Base-by-base conservation (phyloP, 2,888 invertebrate species). In the Pherbina coryleti region DNA sequence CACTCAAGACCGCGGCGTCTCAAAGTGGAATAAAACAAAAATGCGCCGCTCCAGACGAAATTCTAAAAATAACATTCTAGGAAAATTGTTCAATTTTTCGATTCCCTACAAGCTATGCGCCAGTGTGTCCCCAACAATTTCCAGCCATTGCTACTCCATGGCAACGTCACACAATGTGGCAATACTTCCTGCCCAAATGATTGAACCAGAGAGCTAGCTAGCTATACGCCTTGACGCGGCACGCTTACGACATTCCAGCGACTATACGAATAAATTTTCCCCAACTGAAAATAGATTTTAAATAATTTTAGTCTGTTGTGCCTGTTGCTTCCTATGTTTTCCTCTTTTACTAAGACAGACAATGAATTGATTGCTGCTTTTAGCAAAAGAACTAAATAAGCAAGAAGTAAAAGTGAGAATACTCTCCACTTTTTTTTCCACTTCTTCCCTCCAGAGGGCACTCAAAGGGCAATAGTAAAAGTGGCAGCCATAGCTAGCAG, bases 401-500 rank as follows among this genome's bases (percentile, higher is more conserved):
- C 22, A 8, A 8, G 22, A 22, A 60, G 17, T 28, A 60, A 25
- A 60, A 60, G 28, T 17, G 5, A 22, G 28, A 60, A 60, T 2
- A 44, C 11, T 8, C 8, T 37, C 37, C 44, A 11, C 7, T 11
- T 44, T 72, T 60, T 60, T 37, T 37, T 37, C 7, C 37, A 4
- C 31, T 31, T 74, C 44, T 51, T 62, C 51, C 44, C 64, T 28
- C 49, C 19, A 53, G 37, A 53, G 66, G 55, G 75, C 53, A 62
- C 19, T 14, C 11, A 75, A 66, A 74, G 64, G 17, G 74, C 64
- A 72, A 55, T 22, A 25, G 14, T 55, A 19, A 22, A 67, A 34
- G 72, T 49, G 17, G 55, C 75, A 31, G 64, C 71, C 53, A 19
- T 31, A n/a, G 17, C 72, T 31, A 67, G 75, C 85, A 85, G 85